Percentiles rank a stretch among this genome's conserved stretches.
phyloP scores from a whole-genome alignment of 2,888 invertebrate species.

The Cryptus armator region DNA sequence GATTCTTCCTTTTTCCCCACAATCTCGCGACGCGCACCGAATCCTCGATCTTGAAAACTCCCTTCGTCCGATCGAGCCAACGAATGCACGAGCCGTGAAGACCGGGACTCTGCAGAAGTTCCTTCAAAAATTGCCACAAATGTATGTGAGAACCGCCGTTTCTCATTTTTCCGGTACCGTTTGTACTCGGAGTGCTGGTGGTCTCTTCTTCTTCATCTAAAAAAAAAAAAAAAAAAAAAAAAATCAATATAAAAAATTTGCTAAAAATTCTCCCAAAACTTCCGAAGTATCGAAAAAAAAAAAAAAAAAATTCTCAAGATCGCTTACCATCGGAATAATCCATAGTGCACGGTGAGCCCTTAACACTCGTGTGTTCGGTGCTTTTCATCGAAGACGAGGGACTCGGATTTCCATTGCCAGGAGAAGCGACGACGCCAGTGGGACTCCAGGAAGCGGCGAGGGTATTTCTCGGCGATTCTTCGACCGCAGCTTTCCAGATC shows the following conservation, averaged over 20 bases:
- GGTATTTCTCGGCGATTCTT: constrained; percentile 87
- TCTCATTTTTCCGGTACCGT: constrained; percentile 76
- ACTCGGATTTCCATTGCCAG: constrained; percentile 79
- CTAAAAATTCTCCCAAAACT: background rate
- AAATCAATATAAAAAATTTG: constrained; percentile 1
- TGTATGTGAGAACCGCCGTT: constrained; percentile 96
- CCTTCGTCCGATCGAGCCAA: constrained; percentile 97
- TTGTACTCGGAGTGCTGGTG: constrained; percentile 60
- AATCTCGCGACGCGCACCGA: constrained; percentile 98
- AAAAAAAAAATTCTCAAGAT: constrained; percentile 23
- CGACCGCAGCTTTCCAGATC: constrained; percentile 94
- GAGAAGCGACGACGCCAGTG: constrained; percentile 79
- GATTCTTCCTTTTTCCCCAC: constrained; percentile 99
- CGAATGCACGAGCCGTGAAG: constrained; percentile 97
- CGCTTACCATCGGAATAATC: constrained; percentile 91
- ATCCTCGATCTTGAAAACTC: constrained; percentile 99
- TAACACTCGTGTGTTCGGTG: constrained; percentile 76
- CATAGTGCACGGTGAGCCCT: constrained; percentile 84
- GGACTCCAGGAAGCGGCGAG: constrained; percentile 82
- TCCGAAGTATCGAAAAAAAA: constrained; percentile 25
- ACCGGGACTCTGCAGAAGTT: constrained; percentile 95
- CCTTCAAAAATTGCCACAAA: constrained; percentile 99
- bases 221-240: constrained; percentile 65
- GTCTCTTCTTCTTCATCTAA: constrained; percentile 88
- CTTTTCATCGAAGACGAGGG: constrained; percentile 75